These are phyloP conservation scores for Adelphocoris suturalis DNA, from an alignment of 2,888 invertebrate genomes.

Conservation along the genomic window DNA sequence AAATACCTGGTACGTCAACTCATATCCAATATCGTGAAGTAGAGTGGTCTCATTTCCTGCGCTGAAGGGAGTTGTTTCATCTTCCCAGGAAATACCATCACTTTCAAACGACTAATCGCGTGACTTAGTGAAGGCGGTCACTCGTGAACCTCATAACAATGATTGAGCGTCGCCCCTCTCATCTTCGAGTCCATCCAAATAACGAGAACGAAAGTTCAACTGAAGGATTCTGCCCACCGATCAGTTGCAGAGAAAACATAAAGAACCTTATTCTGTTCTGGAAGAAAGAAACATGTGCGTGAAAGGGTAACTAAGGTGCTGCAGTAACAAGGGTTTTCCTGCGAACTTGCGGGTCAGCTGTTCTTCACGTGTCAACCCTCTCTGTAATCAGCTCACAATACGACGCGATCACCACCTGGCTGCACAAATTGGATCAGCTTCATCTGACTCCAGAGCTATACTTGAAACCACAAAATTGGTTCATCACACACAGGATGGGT, in stretches of 20 bases:
- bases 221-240: no score
- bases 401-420: constrained; percentile 2
- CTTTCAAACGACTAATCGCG: background rate
- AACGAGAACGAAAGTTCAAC: background rate
- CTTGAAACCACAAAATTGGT: background rate
- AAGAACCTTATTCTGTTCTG: background rate
- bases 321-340: background rate
- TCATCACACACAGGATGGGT: background rate
- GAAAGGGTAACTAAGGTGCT: background rate
- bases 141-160: background rate
- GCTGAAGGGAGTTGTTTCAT: background rate
- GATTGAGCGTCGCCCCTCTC: background rate
- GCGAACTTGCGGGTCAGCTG: background rate
- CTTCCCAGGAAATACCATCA: background rate
- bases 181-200: background rate
- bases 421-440: constrained; percentile 19
- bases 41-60: no score
- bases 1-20: no score
- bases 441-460: background rate
- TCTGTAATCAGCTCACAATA: constrained; percentile 16
- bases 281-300: constrained; percentile 28
- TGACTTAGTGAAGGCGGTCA: background rate
- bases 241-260: background rate
- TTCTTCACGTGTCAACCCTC: background rate
- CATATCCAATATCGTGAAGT: no score